Base-by-base conservation (phyloP, 1,140 invertebrate genomes). In the Thereuonema tuberculata region DNA sequence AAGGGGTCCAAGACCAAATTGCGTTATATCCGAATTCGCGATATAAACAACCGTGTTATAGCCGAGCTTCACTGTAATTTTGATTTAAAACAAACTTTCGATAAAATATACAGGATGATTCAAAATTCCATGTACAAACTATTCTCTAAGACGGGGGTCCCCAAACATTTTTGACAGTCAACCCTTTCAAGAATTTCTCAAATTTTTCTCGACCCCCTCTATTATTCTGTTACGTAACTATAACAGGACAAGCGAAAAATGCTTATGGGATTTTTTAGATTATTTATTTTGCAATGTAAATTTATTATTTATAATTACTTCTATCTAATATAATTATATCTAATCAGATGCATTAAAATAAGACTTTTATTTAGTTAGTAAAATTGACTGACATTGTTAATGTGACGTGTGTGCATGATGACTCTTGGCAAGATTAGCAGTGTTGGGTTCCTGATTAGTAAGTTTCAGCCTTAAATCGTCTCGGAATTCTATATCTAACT, bases 401-500 rank as follows among this genome's bases (percentile, higher is more conserved):
- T 37, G 31, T 37, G 31, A 37, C 31, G 17, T 5, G 31, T 37
- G 56, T 49, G 56, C 24, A 49, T 46, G 2, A 21, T 60, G 25
- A 60, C 27, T 49, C 24, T 27, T 47, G 28, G 50, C 58, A 60
- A 60, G 27, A 29, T 25, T 54, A 60, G 48, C 50, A 49, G 31
- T 59, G 29, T 60, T 55, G 25, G 25, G 25, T 56, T 56, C n/a
- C 29, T 53, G 29, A 60, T 29, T 60, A 12, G 20, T 60, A 21
- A 55, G 58, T 49, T 56, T 59, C 25, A 59, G 23, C 27, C 5
- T 20, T 23, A 59, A 59, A 59, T 59, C 58, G 23, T 23, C 58
- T 23, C 37, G 27, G 23, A 25, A 29, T 49, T 59, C 37, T 29
- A 31, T 26, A 29, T 55, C 50, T 29, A 60, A 48, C 50, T 23